Evolutionary conservation across 1,140 invertebrate genomes (phyloP).

Genomic region (Subanguina moxae): DNA sequence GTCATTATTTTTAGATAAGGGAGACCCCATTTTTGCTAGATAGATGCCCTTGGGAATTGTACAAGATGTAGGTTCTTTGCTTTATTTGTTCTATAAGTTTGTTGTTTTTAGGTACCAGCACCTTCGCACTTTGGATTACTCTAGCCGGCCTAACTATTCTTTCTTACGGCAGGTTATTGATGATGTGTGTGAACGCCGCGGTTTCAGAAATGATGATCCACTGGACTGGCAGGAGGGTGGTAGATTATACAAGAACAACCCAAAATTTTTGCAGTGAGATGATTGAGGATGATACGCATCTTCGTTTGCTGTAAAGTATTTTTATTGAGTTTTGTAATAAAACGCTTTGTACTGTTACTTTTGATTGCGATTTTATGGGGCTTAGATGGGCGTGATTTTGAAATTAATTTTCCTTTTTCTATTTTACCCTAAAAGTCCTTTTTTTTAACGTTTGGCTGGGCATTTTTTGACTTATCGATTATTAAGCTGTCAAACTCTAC

Average conservation of each 20-base stretch:
- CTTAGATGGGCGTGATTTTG: too few relatives aligned
- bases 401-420: too few relatives aligned
- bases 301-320: neutral
- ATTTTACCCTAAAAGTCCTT: too few relatives aligned
- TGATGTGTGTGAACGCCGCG: conserved; percentile 8
- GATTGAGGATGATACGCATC: neutral
- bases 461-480: too few relatives aligned
- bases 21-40: conserved; percentile 2
- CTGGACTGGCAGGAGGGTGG: conserved; percentile 30
- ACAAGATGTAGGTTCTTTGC: neutral
- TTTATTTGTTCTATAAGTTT: neutral
- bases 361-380: too few relatives aligned
- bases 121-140: conserved; percentile 12
- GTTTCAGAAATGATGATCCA: conserved; percentile 14
- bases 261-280: conserved; percentile 2
- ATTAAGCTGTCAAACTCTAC: too few relatives aligned
- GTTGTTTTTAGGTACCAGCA: conserved; percentile 7
- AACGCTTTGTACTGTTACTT: too few relatives aligned
- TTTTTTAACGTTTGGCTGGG: too few relatives aligned
- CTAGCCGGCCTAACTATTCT: conserved; percentile 23
- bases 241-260: neutral
- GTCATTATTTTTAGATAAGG: neutral
- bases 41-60: neutral
- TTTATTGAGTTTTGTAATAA: too few relatives aligned
- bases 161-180: neutral